A percentile compares a stretch with the other conserved stretches of the same genome.
These are phyloP conservation scores for Albula goreensis DNA, from an alignment of 2,113 vertebrate genomes.

Conservation along the genomic window DNA sequence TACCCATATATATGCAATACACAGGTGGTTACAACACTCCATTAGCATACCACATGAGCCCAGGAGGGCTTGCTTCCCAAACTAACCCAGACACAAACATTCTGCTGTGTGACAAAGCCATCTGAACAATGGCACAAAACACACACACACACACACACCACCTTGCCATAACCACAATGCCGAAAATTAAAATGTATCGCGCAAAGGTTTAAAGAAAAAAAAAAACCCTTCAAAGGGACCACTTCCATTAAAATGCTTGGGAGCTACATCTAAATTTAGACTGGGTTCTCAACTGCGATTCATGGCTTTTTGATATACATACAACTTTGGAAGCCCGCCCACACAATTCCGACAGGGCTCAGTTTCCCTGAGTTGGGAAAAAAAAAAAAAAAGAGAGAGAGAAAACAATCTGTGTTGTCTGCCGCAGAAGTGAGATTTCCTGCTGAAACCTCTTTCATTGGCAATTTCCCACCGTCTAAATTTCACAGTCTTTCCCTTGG, in stretches of 20 bases:
- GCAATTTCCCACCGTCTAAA: conserved; percentile 12
- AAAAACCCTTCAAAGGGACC: neutral
- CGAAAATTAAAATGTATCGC: neutral
- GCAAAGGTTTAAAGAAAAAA: neutral
- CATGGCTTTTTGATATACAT: conserved; percentile 25
- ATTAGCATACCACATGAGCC: no score
- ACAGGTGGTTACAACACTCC: no score
- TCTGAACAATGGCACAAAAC: neutral
- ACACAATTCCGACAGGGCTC: conserved; percentile 17
- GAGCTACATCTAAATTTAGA: conserved; percentile 30
- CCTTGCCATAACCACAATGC: neutral
- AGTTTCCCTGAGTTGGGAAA: conserved; percentile 15
- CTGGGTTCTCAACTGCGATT: neutral
- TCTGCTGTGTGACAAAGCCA: no score
- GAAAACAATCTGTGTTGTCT: conserved; percentile 27
- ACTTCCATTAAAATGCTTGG: conserved; percentile 14
- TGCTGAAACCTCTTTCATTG: conserved; percentile 20
- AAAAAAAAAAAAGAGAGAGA: neutral
- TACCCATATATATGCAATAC: no score
- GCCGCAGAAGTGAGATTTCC: conserved; percentile 19
- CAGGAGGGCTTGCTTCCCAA: no score
- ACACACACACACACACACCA: neutral
- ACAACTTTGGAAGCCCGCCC: conserved; percentile 27
- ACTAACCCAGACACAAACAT: no score
- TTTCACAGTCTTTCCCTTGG: neutral